A percentile compares a stretch with the other conserved stretches of the same genome.
Evolutionary conservation across 2,113 vertebrate genomes (phyloP).

Genomic region (Dissostichus mawsoni): DNA sequence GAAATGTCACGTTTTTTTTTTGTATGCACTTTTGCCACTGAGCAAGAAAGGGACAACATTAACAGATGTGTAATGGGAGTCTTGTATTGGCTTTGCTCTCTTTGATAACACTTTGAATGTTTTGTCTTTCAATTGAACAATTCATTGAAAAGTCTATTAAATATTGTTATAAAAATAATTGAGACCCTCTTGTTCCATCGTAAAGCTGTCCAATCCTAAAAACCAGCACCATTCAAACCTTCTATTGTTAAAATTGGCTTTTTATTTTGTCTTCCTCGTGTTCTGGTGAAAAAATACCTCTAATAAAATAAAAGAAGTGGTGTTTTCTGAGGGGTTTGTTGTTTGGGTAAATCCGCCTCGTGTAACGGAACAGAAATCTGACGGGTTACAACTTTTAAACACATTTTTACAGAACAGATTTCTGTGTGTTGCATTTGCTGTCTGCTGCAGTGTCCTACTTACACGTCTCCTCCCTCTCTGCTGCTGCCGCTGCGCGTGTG

Average conservation of each 20-base stretch:
- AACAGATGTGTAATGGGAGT: background rate
- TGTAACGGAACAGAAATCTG: background rate
- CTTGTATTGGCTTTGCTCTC: background rate
- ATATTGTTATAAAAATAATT: no score
- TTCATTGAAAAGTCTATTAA: no score
- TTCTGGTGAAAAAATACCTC: accelerated
- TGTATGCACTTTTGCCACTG: background rate
- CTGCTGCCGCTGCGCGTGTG: no score
- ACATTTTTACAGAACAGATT: background rate
- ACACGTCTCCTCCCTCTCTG: constrained; percentile 60
- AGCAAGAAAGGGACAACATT: background rate
- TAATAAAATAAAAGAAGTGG: no score
- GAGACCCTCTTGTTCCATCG: background rate
- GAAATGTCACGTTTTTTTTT: background rate
- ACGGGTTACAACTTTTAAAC: constrained; percentile 3
- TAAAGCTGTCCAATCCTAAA: background rate
- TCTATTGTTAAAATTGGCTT: background rate
- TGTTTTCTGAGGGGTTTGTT: background rate
- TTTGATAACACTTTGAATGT: no score
- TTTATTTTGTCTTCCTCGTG: background rate
- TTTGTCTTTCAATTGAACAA: no score
- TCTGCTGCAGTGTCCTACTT: constrained; percentile 80
- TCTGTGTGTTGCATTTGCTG: constrained; percentile 26
- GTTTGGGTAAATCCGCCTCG: background rate
- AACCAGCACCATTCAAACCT: background rate